Evolutionary conservation across 2,888 invertebrate species (phyloP).

Genomic region (Hedychridium roseum): DNA sequence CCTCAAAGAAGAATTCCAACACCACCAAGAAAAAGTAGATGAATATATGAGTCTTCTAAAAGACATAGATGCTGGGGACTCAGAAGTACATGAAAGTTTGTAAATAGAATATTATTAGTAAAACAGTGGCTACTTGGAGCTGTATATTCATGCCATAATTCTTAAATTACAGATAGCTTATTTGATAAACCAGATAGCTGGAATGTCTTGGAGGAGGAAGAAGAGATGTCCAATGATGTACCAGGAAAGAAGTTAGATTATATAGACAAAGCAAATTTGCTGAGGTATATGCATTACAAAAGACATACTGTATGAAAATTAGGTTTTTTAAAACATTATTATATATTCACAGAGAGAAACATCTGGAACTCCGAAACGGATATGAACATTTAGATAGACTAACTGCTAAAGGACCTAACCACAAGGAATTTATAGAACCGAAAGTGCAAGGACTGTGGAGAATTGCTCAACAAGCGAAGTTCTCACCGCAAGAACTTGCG

Average conservation of each 20-base stretch:
- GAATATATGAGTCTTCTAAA: slow-evolving; percentile 84
- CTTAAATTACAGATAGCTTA: slow-evolving; percentile 76
- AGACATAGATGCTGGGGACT: slow-evolving; percentile 71
- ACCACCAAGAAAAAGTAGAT: slow-evolving; percentile 93
- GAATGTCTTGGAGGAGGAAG: slow-evolving; percentile 72
- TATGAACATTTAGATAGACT: slow-evolving; percentile 80
- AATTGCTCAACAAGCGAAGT: slow-evolving; percentile 80
- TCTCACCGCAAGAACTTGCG: slow-evolving; percentile 81
- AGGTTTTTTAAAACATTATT: neutral
- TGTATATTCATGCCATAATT: too few species aligned
- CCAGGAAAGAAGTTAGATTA: slow-evolving; percentile 71
- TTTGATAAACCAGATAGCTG: slow-evolving; percentile 77
- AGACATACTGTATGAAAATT: neutral
- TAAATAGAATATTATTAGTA: slow-evolving; percentile 15
- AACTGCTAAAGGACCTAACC: slow-evolving; percentile 79
- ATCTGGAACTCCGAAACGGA: slow-evolving; percentile 78
- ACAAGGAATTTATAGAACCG: slow-evolving; percentile 88
- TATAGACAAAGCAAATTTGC: slow-evolving; percentile 72
- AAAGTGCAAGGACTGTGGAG: slow-evolving; percentile 91
- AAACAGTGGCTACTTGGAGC: too few species aligned
- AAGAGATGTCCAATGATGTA: slow-evolving; percentile 65
- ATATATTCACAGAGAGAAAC: slow-evolving; percentile 79
- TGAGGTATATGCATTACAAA: slow-evolving; percentile 60
- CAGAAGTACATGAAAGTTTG: slow-evolving; percentile 74
- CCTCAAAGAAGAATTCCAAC: slow-evolving; percentile 86